Evolutionary conservation across 2,113 vertebrate genomes (phyloP), one percentile per base, ranked within the genome.

Genomic region (Dipodomys merriami): DNA sequence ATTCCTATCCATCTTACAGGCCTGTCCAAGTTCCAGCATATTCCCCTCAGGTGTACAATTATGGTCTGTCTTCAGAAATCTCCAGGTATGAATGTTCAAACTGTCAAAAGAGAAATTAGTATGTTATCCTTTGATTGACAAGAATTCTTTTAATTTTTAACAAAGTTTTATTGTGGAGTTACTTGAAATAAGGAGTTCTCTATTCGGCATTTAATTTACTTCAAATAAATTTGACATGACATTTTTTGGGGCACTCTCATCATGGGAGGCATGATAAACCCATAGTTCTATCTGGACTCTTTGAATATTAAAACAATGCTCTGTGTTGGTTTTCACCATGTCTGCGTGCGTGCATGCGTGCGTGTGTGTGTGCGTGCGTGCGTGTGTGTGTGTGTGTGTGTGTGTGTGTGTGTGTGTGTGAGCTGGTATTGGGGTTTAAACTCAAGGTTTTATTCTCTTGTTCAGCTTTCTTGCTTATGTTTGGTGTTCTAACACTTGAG

Each of bases 101-200:
- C 27, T 68, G 71, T 91, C 85, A 60, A 88, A 83, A 91, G 84
- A 91, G 65, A 90, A 91, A 94, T 88, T 88, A 72, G 71, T 25
- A 57, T 83, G 82, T 81, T 72, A 29, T 79, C 85, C 83, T 83
- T 72, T 88, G 87, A 96, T 53, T 95, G 93, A 91, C 73, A 95
- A 29, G 23, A 93, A 80, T 83, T 90, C 78, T 94, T 94, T 76
- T 67, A 57, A 69, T 33, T 95, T 97, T 91, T 82, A 91, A 68
- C 73, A 90, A 93, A 65, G 23, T 74, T 92, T 92, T 88, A 33
- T 94, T 91, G 83, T 35, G 69, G 29, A 92, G 64, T 79, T 94
- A n/a, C 71, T 90, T 76, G 77, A 95, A 95, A 93, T 73, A 81
- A 60, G 13, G 49, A 93, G 39, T 78, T 94, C 60, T 87, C 25